A percentile compares a stretch with the other conserved stretches of the same genome.
phyloP scores from a whole-genome alignment of 1,140 invertebrate species.

The Phocides pigmalion region DNA sequence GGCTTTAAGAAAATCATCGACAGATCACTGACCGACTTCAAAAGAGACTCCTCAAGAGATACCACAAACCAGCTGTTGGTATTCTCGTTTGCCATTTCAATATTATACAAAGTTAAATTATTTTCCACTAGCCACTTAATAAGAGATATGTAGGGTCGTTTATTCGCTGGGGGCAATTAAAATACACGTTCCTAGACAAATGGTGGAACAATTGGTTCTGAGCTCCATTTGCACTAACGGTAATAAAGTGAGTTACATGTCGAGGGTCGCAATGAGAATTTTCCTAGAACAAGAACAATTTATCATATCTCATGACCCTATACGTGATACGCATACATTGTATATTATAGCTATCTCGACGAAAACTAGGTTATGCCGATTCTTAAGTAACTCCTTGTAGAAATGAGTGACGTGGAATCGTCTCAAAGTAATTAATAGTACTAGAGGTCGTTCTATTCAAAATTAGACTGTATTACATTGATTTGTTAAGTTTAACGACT shows the following conservation, averaged over 20 bases:
- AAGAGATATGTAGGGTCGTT: slow-evolving; percentile 18
- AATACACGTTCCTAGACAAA: slow-evolving; percentile 36
- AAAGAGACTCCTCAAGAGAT: too few relatives aligned
- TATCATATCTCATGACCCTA: slow-evolving; percentile 46
- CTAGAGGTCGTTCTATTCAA: too few relatives aligned
- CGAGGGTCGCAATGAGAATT: slow-evolving; percentile 38
- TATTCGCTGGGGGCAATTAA: slow-evolving; percentile 34
- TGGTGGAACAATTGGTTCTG: slow-evolving; percentile 30
- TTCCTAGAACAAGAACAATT: slow-evolving; percentile 40
- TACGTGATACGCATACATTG: slow-evolving; percentile 41
- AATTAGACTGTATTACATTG: too few relatives aligned
- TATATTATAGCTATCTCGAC: slow-evolving; percentile 39
- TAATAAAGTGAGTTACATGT: slow-evolving; percentile 38
- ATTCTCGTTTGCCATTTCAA: too few relatives aligned
- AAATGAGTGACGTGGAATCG: neutral
- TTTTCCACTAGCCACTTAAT: slow-evolving; percentile 8
- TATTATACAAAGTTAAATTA: slow-evolving; percentile 13
- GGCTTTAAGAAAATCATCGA: too few relatives aligned
- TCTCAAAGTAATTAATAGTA: neutral
- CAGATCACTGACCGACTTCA: too few relatives aligned
- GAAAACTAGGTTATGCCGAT: slow-evolving; percentile 20
- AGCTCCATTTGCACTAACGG: slow-evolving; percentile 23
- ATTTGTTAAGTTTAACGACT: too few relatives aligned
- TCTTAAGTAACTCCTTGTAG: neutral
- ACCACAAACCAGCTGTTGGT: too few relatives aligned